A percentile compares a stretch with the other conserved stretches of the same genome.
Conservation (phyloP, 2,888 invertebrate genomes). For the Holacanthella duospinosa region DNA sequence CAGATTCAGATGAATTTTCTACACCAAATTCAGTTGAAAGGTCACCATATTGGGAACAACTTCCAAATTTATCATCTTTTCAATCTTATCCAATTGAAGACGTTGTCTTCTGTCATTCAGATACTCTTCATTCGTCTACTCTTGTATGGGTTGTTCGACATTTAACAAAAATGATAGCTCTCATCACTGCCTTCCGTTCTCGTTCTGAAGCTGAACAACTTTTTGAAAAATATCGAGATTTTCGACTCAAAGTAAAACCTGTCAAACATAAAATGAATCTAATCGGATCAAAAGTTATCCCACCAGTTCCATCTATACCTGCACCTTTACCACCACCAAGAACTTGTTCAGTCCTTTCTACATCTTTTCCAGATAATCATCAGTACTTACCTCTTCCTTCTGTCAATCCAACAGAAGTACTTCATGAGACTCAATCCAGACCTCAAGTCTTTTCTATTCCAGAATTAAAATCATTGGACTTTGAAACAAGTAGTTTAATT, state of each 20-base stretch:
- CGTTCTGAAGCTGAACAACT: conserved; percentile 34
- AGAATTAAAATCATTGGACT: conserved; percentile 26
- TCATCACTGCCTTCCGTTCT: conserved; percentile 34
- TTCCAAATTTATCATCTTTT: conserved; percentile 34
- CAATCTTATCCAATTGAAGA: conserved; percentile 38
- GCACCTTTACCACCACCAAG: conserved; percentile 16
- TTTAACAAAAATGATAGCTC: conserved; percentile 36
- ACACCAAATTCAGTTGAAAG: conserved; percentile 5
- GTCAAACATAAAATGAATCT: conserved; percentile 33
- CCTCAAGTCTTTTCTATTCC: conserved; percentile 25
- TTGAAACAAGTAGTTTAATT: conserved; percentile 19
- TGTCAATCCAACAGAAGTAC: conserved; percentile 25
- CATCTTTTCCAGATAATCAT: conserved; percentile 9
- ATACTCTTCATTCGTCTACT: conserved; percentile 33
- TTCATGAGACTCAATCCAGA: conserved; percentile 24
- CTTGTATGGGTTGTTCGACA: conserved; percentile 37
- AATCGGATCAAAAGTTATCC: conserved; percentile 4
- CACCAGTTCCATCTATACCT: neutral
- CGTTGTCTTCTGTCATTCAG: conserved; percentile 37
- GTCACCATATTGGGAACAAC: conserved; percentile 32
- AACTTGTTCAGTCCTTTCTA: conserved; percentile 9
- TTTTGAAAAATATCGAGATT: conserved; percentile 35
- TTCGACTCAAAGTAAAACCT: conserved; percentile 35
- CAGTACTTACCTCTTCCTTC: conserved; percentile 25
- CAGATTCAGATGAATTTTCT: conserved; percentile 36